phyloP scores from a whole-genome alignment of 2,888 invertebrate genomes.

The Rotaria macrura region DNA sequence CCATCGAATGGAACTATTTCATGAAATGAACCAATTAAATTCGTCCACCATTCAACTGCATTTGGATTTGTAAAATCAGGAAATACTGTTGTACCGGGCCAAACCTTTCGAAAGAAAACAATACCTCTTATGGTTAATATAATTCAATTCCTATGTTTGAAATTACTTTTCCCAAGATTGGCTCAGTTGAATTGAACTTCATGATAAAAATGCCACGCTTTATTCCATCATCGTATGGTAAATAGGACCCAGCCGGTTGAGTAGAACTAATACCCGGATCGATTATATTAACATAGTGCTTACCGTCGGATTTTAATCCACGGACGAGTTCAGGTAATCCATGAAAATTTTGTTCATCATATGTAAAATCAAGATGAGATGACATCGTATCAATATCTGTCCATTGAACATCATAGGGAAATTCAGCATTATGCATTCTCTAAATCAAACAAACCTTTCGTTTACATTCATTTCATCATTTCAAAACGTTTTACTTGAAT shows the following conservation, averaged over 20 bases:
- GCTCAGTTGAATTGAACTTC: conserved; percentile 53
- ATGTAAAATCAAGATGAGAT: conserved; percentile 41
- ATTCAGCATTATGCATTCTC: not conserved
- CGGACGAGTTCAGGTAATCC: conserved; percentile 39
- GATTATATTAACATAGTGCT: conserved; percentile 42
- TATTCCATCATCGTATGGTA: conserved; percentile 66
- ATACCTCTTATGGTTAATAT: no score
- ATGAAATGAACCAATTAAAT: conserved; percentile 38
- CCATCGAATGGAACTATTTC: conserved; percentile 40
- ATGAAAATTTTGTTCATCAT: conserved; percentile 37
- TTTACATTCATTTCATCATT: no score
- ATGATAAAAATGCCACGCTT: conserved; percentile 66
- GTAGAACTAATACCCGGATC: conserved; percentile 61
- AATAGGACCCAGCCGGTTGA: conserved; percentile 62
- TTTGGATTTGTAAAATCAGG: conserved; percentile 44
- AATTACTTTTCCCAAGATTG: conserved; percentile 37
- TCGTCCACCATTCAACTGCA: conserved; percentile 40
- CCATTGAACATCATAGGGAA: not conserved
- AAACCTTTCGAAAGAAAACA: conserved; percentile 39
- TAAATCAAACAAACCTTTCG: not conserved
- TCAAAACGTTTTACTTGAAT: not conserved
- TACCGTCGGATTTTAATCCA: conserved; percentile 40
- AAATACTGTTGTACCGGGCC: conserved; percentile 42
- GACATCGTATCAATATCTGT: conserved; percentile 42
- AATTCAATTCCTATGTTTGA: no score